phyloP scores from a whole-genome alignment of 2,113 vertebrate species.

The Tetrax tetrax region DNA sequence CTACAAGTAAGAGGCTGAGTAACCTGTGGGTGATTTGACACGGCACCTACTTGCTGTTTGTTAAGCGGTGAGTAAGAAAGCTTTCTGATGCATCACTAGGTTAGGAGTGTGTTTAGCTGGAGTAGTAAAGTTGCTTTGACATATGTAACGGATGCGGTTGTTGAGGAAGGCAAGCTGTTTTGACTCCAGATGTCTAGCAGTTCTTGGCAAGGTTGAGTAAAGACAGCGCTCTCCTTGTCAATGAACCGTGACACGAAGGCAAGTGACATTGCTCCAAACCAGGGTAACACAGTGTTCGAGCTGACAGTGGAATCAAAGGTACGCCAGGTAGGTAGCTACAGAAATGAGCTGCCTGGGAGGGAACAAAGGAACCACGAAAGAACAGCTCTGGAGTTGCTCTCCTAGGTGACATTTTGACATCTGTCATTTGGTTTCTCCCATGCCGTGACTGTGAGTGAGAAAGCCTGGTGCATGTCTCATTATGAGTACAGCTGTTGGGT shows the following conservation, averaged over 20 bases:
- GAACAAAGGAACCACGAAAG: background rate
- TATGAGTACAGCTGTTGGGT: background rate
- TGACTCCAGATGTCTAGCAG: slow-evolving; percentile 20
- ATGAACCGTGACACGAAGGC: background rate
- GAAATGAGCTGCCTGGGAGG: background rate
- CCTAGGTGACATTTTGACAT: background rate
- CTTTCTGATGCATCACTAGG: rapidly evolving
- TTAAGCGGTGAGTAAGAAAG: slow-evolving; percentile 1
- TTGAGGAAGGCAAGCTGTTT: slow-evolving; percentile 39
- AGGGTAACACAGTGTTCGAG: background rate
- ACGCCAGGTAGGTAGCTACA: background rate
- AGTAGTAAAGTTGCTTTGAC: slow-evolving; percentile 53
- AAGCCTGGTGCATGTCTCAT: rapidly evolving
- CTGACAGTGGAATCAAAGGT: background rate
- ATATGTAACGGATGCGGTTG: background rate
- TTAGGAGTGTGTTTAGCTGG: background rate
- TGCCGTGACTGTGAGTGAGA: background rate
- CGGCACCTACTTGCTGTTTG: background rate
- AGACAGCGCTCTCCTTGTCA: background rate
- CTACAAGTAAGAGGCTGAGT: background rate
- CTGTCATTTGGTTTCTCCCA: background rate
- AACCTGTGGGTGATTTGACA: background rate
- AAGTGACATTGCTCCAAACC: background rate
- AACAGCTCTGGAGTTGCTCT: background rate
- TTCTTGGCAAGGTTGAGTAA: background rate